These are phyloP conservation scores for Pherbina coryleti DNA, from an alignment of 2,888 invertebrate genomes.

Conservation along the genomic window DNA sequence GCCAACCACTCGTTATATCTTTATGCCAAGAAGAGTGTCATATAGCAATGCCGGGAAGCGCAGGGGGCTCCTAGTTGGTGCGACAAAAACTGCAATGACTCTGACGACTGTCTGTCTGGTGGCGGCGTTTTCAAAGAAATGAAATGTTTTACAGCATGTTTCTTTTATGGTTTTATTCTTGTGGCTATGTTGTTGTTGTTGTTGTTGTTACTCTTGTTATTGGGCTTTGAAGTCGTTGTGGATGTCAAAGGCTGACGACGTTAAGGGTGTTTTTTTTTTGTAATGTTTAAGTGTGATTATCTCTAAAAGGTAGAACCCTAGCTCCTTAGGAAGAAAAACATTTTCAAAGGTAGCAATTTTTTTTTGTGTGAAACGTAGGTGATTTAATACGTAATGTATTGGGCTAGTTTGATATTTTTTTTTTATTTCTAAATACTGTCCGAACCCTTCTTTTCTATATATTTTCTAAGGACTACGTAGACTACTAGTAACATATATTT, in stretches of 20 bases:
- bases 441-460: no score
- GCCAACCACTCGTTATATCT: no score
- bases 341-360: not conserved
- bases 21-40: not conserved
- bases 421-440: no score
- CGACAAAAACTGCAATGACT: not conserved
- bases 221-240: not conserved
- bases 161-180: not conserved
- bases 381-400: no score
- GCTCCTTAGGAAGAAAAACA: no score
- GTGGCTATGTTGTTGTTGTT: not conserved
- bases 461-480: no score
- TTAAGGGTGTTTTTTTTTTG: not conserved
- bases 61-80: not conserved
- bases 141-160: not conserved
- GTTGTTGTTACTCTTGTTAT: not conserved
- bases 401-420: no score
- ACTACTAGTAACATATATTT: no score
- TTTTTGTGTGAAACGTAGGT: not conserved
- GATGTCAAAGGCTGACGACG: slow-evolving; percentile 13
- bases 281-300: not conserved
- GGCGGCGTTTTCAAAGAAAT: slow-evolving; percentile 49
- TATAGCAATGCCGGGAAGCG: not conserved
- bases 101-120: slow-evolving; percentile 49
- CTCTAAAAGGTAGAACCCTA: not conserved